Evolutionary conservation across 2,888 invertebrate genomes (phyloP), one percentile per base, ranked within the genome.

Genomic region (Pammene aurita): DNA sequence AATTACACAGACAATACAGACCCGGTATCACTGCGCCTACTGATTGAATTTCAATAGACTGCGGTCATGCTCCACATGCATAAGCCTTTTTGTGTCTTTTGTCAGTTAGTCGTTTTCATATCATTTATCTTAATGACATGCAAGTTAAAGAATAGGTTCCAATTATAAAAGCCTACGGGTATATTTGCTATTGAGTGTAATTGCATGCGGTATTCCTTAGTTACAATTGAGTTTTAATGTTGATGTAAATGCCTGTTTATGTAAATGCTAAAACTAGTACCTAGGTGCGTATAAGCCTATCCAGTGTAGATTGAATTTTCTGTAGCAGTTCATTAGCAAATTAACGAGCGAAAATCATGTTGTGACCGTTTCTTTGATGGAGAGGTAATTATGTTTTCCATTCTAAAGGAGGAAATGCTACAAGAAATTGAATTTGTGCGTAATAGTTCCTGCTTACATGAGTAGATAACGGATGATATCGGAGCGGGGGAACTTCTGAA

Each of bases 1-100:
- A 87, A 86, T 88, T 87, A 87, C 83, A 82, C 77, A 80, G 81
- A 85, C 79, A 65, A 60, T 60, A 65, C 84, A 84, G 83, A 83
- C 84, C 80, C 76, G 74, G 78, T 81, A 82, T 70, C 72, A 72
- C 81, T 82, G 82, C 75, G 76, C 73, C 82, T 82, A 84, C 60
- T 69, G 46, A 69, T 68, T 65, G 65, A 65, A 69, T 69, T 65
- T 54, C 65, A 68, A 69, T 69, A 55, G 58, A 52, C 69, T 65
- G 44, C 65, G 65, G 68, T 55, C 69, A 60, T 69, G 69, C 69
- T 69, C 64, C 60, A 69, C 64, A 69, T 65, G 65, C 69, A 69
- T 54, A 60, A 44, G 68, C 11, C 58, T 58, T 65, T 69, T 65
- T 65, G 64, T 60, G 34, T 55, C 69, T 65, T 69, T 69, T 64